Evolutionary conservation across 2,888 invertebrate genomes (phyloP).

Genomic region (Pycnomerus fuliginosus): DNA sequence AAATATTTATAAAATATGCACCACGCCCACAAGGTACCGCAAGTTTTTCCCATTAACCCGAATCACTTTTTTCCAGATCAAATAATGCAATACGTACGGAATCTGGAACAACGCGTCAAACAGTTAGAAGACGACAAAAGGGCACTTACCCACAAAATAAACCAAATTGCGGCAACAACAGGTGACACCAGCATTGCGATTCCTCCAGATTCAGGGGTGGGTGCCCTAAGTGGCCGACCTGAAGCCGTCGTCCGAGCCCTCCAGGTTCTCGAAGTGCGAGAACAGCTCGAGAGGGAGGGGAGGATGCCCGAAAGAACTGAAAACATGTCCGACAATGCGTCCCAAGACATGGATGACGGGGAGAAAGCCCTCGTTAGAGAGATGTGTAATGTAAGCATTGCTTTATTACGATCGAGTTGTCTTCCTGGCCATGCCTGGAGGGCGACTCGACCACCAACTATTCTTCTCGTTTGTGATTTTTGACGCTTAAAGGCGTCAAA

Average conservation of each 20-base stretch:
- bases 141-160: slow-evolving; percentile 57
- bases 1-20: too few relatives aligned
- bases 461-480: too few relatives aligned
- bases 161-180: slow-evolving; percentile 52
- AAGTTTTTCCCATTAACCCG: too few relatives aligned
- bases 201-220: slow-evolving; percentile 43
- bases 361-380: slow-evolving; percentile 91
- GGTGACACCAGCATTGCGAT: slow-evolving; percentile 49
- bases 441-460: neutral
- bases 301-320: slow-evolving; percentile 35
- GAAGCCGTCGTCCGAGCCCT: slow-evolving; percentile 92
- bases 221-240: slow-evolving; percentile 68
- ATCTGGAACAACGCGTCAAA: slow-evolving; percentile 83
- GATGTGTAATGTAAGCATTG: slow-evolving; percentile 83
- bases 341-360: slow-evolving; percentile 75
- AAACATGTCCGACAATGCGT: slow-evolving; percentile 43
- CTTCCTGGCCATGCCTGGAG: neutral
- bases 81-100: slow-evolving; percentile 88
- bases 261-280: slow-evolving; percentile 78
- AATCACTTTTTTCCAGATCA: slow-evolving; percentile 76
- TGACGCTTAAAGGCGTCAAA: too few relatives aligned
- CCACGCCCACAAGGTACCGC: too few relatives aligned
- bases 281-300: slow-evolving; percentile 76
- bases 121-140: slow-evolving; percentile 80
- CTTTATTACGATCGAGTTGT: slow-evolving; percentile 25